A percentile compares a stretch with the other conserved stretches of the same genome.
These are phyloP conservation scores for Corapipo altera DNA, from an alignment of 2,113 vertebrate genomes.

Conservation along the genomic window DNA sequence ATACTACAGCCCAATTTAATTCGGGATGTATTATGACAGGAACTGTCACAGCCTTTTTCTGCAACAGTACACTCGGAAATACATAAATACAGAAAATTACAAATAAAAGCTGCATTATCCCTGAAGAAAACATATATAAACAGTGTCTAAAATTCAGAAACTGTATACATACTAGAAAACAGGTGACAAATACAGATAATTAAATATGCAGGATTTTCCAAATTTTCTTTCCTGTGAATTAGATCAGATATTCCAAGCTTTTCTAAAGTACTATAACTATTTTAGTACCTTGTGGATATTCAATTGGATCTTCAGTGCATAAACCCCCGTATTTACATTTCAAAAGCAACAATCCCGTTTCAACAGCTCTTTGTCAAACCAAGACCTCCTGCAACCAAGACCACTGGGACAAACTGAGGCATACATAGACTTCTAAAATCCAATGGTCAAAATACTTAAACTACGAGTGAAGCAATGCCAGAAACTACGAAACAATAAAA, in stretches of 20 bases:
- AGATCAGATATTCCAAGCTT: neutral
- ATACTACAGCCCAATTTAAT: neutral
- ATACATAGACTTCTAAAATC: constrained; percentile 25
- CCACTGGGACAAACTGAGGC: constrained; percentile 21
- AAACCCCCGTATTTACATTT: neutral
- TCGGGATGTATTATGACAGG: neutral
- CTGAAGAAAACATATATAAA: neutral
- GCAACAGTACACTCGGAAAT: neutral
- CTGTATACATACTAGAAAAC: neutral
- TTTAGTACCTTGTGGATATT: neutral
- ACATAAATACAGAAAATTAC: neutral
- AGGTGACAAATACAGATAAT: neutral
- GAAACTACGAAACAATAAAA: constrained; percentile 3
- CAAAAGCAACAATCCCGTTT: neutral
- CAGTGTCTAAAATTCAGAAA: neutral
- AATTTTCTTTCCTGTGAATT: neutral
- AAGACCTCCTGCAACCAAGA: constrained; percentile 13
- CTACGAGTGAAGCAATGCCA: constrained; percentile 25
- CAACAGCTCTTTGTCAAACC: constrained; percentile 28
- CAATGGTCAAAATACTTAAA: constrained; percentile 35
- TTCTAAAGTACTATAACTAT: neutral
- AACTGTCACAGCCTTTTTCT: neutral
- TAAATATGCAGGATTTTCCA: neutral
- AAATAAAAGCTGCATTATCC: neutral
- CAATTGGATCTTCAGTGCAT: neutral